These are phyloP conservation scores for Urocyon cinereoargenteus DNA, from an alignment of 2,797 vertebrate species.

Conservation along the genomic window DNA sequence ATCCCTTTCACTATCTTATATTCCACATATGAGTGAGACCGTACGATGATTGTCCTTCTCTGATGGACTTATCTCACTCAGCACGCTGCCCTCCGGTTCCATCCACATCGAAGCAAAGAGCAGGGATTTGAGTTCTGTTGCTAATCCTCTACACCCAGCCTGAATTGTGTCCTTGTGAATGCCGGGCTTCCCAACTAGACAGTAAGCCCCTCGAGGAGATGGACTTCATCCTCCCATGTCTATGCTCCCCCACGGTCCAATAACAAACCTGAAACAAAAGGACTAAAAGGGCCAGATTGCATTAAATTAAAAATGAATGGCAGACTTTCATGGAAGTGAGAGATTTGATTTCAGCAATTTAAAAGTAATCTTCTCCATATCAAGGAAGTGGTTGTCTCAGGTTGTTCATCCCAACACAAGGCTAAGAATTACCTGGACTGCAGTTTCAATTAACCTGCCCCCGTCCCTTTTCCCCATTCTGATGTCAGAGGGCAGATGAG, in stretches of 20 bases:
- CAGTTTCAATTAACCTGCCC: background rate
- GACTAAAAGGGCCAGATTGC: background rate
- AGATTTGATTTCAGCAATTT: slow-evolving; percentile 20
- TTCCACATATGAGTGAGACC: no score
- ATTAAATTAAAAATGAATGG: slow-evolving; percentile 1
- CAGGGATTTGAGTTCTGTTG: background rate
- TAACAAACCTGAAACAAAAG: background rate
- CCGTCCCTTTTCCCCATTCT: background rate
- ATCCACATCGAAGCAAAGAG: no score
- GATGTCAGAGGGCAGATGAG: background rate
- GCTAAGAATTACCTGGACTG: background rate
- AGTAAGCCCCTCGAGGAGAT: background rate
- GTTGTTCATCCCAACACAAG: background rate
- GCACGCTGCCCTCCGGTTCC: no score
- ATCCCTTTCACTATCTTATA: no score
- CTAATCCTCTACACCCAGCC: background rate
- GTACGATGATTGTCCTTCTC: no score
- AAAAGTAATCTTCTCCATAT: slow-evolving; percentile 7
- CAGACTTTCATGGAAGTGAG: slow-evolving; percentile 1
- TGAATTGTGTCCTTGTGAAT: background rate
- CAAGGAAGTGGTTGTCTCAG: background rate
- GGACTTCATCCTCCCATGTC: background rate
- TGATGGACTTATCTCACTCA: no score
- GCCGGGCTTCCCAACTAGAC: background rate
- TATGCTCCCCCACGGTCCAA: background rate